Conservation (phyloP, 1,140 invertebrate genomes). For the Condylostylus longicornis region DNA sequence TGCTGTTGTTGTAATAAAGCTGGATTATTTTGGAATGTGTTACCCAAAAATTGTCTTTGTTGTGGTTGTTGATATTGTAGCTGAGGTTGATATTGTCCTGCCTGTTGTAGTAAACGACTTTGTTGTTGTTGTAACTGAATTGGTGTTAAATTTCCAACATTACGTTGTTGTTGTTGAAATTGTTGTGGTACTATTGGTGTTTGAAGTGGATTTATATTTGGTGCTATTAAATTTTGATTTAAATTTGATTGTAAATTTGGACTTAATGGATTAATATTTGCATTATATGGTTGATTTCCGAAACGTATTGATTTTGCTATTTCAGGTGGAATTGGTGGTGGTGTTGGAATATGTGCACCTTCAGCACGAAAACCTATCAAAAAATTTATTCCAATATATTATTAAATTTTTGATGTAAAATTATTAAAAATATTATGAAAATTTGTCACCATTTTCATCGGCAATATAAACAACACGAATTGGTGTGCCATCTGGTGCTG, state of each 20-base stretch:
- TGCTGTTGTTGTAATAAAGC: slow-evolving; percentile 11
- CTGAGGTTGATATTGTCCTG: slow-evolving; percentile 23
- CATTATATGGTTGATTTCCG: slow-evolving; percentile 31
- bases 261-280: slow-evolving; percentile 18
- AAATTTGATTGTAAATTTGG: slow-evolving; percentile 26
- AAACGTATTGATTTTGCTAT: slow-evolving; percentile 44
- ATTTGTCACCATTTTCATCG: slow-evolving; percentile 35
- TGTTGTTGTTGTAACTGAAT: slow-evolving; percentile 15
- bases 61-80: slow-evolving; percentile 15
- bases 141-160: slow-evolving; percentile 11
- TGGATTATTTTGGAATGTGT: slow-evolving; percentile 7
- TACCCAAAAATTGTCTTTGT: slow-evolving; percentile 9
- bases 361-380: slow-evolving; percentile 33
- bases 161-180: neutral
- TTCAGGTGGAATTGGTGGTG: slow-evolving; percentile 46
- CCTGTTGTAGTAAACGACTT: slow-evolving; percentile 8
- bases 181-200: slow-evolving; percentile 6
- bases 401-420: neutral
- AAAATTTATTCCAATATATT: neutral
- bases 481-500: slow-evolving; percentile 38
- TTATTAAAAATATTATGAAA: neutral
- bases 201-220: slow-evolving; percentile 16
- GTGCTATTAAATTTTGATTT: slow-evolving; percentile 13
- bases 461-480: slow-evolving; percentile 41
- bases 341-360: slow-evolving; percentile 42